Conservation (phyloP, 2,888 invertebrate species). For the Nipponacmea schrenckii region DNA sequence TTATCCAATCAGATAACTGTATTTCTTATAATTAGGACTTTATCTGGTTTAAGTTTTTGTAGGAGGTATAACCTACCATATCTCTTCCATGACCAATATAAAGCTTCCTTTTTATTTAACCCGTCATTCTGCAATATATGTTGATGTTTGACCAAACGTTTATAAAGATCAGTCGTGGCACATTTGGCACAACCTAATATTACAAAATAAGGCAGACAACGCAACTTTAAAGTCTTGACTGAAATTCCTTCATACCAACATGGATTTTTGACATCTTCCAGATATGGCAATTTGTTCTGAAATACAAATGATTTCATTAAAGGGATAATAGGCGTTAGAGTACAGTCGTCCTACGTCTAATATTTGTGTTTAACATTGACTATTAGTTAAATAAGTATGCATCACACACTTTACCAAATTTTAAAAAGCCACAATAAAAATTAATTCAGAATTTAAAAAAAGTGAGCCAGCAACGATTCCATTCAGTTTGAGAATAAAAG, state of each 20-base stretch:
- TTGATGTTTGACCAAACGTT: slow-evolving; percentile 27
- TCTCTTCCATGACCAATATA: slow-evolving; percentile 36
- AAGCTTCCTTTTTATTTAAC: slow-evolving; percentile 29
- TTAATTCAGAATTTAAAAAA: too few species aligned
- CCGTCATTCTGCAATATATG: slow-evolving; percentile 29
- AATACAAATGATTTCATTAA: background rate
- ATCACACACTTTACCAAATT: too few species aligned
- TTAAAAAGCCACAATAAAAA: too few species aligned
- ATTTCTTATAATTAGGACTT: too few species aligned
- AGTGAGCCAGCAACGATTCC: too few species aligned
- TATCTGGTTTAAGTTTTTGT: too few species aligned
- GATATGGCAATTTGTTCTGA: slow-evolving; percentile 30
- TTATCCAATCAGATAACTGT: too few species aligned
- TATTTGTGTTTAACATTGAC: too few species aligned
- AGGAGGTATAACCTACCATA: slow-evolving; percentile 32
- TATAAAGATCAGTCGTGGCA: slow-evolving; percentile 34
- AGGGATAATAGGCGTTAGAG: too few species aligned
- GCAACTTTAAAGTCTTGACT: slow-evolving; percentile 6
- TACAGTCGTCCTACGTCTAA: too few species aligned
- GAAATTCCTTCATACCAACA: slow-evolving; percentile 28
- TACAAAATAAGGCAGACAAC: slow-evolving; percentile 35
- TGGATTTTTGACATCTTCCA: slow-evolving; percentile 32
- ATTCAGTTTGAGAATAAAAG: too few species aligned
- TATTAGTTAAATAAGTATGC: too few species aligned
- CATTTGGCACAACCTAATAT: slow-evolving; percentile 37